Evolutionary conservation across 2,797 vertebrate species (phyloP).

Genomic region (Fratercula arctica): DNA sequence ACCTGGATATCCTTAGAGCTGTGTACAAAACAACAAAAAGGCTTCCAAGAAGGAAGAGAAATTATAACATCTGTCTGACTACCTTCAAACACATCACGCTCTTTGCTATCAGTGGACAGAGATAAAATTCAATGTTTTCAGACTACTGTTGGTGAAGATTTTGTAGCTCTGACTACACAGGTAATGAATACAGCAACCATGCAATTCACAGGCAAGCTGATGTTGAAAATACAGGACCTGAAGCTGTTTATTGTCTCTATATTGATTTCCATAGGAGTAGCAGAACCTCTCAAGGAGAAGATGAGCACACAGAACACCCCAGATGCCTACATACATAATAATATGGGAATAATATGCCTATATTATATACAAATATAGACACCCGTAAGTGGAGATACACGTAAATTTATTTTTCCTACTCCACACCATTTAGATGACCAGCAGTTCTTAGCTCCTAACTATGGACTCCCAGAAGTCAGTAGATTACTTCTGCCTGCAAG

Average conservation of each 20-base stretch:
- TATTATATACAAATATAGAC: background rate
- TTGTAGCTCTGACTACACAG: background rate
- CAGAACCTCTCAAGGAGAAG: background rate
- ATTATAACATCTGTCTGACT: background rate
- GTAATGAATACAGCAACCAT: background rate
- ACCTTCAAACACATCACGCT: accelerated
- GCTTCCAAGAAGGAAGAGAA: background rate
- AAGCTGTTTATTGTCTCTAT: background rate
- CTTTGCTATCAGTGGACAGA: background rate
- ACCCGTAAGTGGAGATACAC: background rate
- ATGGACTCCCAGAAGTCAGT: background rate
- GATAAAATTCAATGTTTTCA: background rate
- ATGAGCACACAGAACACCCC: background rate
- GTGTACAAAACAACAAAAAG: background rate
- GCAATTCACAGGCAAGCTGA: background rate
- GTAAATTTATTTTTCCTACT: background rate
- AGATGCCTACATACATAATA: background rate
- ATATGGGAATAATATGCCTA: background rate
- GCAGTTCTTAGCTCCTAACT: background rate
- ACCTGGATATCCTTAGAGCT: background rate
- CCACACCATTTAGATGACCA: background rate
- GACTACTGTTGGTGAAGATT: background rate
- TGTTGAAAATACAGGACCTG: background rate
- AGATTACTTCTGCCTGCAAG: background rate
- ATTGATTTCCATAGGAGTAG: background rate